Evolutionary conservation across 2,888 invertebrate genomes (phyloP).

Genomic region (Cecidostiba fungosa): DNA sequence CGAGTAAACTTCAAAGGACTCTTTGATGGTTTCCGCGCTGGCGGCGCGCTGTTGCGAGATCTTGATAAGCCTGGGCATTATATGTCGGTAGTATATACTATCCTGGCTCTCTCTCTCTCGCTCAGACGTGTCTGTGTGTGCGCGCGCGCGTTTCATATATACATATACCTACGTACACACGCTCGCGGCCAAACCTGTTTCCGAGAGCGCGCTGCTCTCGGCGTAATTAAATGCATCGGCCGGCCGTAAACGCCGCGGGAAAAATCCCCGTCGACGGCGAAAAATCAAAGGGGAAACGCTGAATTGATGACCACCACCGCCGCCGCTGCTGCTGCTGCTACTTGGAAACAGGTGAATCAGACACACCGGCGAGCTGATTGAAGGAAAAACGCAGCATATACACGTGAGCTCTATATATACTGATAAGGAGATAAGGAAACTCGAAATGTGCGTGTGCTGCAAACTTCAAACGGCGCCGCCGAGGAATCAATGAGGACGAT

Average conservation of each 20-base stretch:
- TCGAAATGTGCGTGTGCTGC: not conserved
- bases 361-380: not conserved
- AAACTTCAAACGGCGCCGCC: conserved; percentile 12
- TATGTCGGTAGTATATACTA: conserved; percentile 74
- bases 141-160: not conserved
- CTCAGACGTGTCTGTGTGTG: conserved; percentile 31
- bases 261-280: conserved; percentile 43
- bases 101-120: conserved; percentile 60
- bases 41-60: conserved; percentile 76
- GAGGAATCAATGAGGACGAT: not conserved
- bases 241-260: conserved; percentile 38
- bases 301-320: conserved; percentile 46
- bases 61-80: conserved; percentile 77
- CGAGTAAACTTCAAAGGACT: conserved; percentile 77
- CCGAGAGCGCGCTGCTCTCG: conserved; percentile 66
- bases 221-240: conserved; percentile 74
- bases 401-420: not conserved
- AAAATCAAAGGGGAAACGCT: conserved; percentile 50
- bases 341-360: conserved; percentile 20
- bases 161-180: conserved; percentile 49
- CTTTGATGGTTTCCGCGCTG: conserved; percentile 78
- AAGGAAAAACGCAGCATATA: not conserved
- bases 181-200: conserved; percentile 73
- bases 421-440: conserved; percentile 9
- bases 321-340: no score